phyloP scores from a whole-genome alignment of 1,140 invertebrate species.

The Trypoxylus dichotomus region DNA sequence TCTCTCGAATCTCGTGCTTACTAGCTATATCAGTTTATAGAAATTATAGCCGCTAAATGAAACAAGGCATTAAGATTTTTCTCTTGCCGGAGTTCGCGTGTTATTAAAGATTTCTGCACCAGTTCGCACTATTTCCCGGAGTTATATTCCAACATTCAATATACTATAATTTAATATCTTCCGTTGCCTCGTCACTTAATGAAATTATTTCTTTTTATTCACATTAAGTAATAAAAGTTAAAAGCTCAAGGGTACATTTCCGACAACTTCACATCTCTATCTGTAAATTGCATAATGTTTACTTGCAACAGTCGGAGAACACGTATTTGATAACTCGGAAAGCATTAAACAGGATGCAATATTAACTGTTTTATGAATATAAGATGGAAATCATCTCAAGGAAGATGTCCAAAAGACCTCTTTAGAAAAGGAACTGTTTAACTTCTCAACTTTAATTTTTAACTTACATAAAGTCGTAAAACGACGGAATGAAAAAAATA shows the following conservation, averaged over 20 bases:
- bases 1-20: conserved; percentile 33
- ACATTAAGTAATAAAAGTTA: no score
- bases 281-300: no score
- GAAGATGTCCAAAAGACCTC: neutral
- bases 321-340: no score
- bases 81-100: conserved; percentile 20
- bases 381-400: neutral
- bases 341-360: no score
- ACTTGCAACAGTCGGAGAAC: no score
- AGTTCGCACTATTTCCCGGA: neutral
- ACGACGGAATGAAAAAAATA: neutral
- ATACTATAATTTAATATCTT: no score
- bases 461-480: neutral
- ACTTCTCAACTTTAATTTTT: neutral
- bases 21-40: conserved; percentile 37
- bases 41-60: conserved; percentile 35
- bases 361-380: neutral
- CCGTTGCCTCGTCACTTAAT: no score
- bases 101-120: conserved; percentile 16
- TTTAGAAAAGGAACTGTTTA: neutral
- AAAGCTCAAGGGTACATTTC: no score
- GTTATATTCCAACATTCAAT: neutral
- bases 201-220: no score
- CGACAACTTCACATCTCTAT: no score
- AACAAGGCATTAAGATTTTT: conserved; percentile 35